Percentiles rank a stretch among this genome's conserved stretches.
Evolutionary conservation across 2,797 vertebrate genomes (phyloP).

Genomic region (Monodelphis domestica): DNA sequence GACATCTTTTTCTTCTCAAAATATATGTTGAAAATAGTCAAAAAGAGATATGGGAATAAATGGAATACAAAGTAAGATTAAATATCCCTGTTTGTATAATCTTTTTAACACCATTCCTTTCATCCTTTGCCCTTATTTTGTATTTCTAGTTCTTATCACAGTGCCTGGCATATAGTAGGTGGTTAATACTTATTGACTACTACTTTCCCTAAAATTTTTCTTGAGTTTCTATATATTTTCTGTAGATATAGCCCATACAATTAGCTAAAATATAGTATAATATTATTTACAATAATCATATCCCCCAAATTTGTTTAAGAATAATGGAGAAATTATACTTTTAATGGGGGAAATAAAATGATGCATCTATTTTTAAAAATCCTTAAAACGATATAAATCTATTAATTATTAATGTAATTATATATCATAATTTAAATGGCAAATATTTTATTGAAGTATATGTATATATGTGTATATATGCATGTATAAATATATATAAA

Average conservation of each 20-base stretch:
- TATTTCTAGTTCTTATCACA: neutral
- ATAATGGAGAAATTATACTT: conserved; percentile 16
- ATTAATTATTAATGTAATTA: conserved; percentile 18
- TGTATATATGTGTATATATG: too few relatives aligned
- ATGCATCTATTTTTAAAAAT: conserved; percentile 25
- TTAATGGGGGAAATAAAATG: neutral
- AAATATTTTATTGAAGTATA: conserved; percentile 28
- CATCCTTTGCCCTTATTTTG: conserved; percentile 3
- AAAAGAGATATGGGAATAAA: conserved; percentile 1
- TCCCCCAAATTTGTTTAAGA: neutral
- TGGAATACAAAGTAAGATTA: conserved; percentile 10
- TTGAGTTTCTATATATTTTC: conserved; percentile 36
- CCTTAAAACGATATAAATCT: neutral
- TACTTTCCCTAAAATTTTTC: neutral
- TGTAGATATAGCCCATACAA: neutral
- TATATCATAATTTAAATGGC: conserved; percentile 18
- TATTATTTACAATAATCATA: conserved; percentile 6
- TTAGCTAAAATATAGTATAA: conserved; percentile 10
- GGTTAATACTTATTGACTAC: neutral
- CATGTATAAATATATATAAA: too few relatives aligned
- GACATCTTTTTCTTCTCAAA: conserved; percentile 70
- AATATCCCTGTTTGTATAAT: conserved; percentile 44
- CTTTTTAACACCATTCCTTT: conserved; percentile 31
- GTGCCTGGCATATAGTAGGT: neutral
- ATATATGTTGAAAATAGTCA: conserved; percentile 56